Evolutionary conservation across 2,888 invertebrate genomes (phyloP), one percentile per base, ranked within the genome.

Genomic region (Creontiades dilutus): DNA sequence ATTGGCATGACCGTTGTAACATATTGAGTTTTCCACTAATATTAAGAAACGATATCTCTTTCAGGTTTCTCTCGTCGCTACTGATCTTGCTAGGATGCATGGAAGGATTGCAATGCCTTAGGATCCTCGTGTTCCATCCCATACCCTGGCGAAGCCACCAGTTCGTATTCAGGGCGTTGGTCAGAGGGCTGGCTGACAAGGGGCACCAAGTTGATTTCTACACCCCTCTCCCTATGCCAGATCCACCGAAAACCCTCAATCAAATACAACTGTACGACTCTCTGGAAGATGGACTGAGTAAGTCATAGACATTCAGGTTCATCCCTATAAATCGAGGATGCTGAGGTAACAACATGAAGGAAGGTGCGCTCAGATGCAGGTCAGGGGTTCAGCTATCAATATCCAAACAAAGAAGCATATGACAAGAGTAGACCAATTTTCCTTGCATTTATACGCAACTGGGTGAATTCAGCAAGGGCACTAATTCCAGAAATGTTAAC

Each of bases 121-220:
- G 68, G 47, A 46, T 89, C 19, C 68, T 89, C 37, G n/a, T 46
- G 14, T 89, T 89, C 47, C 14, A 23, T 16, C 89, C 82, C n/a
- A 48, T 82, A 46, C 89, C 89, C 7, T 81, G 81, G 81, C 55
- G 82, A 37, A 89, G 89, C 61, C 89, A 89, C 16, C 89, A 89
- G n/a, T 82, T 89, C 68, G 61, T 89, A 5, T 61, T 84, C 37
- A 46, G 37, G n/a, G 78, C 14, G 4, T 27, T 89, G 82, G 82
- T 46, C 47, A 12, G 82, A 19, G 82, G 52, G 0, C 68, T 89
- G 14, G 89, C 68, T 1, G 37, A n/a, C 12, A 82, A 23, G 37
- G 89, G 89, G 13, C 89, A 89, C n/a, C 14, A 61, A 5, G 89
- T 89, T 1, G 84, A 81, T 28, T 89, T 84, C 37, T 81, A 68